These are phyloP conservation scores for Gallinago undulata DNA, from an alignment of 2,113 vertebrate genomes.

Conservation along the genomic window DNA sequence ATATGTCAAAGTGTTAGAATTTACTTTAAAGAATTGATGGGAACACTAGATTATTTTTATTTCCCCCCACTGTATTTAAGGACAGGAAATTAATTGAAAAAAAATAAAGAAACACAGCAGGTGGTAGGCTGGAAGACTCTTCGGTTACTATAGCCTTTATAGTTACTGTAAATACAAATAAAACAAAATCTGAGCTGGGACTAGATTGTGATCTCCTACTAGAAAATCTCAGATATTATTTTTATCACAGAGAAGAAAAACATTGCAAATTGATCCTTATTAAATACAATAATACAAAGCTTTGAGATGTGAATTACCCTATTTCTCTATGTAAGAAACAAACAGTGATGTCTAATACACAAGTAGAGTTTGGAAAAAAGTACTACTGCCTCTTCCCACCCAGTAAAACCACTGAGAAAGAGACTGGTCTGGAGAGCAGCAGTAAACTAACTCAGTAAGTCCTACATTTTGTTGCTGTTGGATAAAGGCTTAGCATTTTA, in stretches of 20 bases:
- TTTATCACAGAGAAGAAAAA: not conserved
- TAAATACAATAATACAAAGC: not conserved
- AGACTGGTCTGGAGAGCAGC: not conserved
- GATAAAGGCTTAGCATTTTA: not conserved
- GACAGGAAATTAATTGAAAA: not conserved
- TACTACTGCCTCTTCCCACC: not conserved
- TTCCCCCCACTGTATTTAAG: not conserved
- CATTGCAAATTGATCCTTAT: not conserved
- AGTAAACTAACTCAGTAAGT: not conserved
- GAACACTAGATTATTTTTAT: not conserved
- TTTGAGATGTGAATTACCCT: not conserved
- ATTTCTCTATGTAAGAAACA: not conserved
- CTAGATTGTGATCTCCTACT: not conserved
- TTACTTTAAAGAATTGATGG: not conserved
- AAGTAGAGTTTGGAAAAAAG: not conserved
- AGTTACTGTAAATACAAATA: not conserved
- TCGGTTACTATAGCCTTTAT: not conserved
- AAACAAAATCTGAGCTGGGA: not conserved
- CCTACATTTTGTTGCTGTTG: not conserved
- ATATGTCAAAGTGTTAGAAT: accelerated
- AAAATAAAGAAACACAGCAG: not conserved
- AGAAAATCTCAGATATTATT: not conserved
- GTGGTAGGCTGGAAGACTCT: not conserved
- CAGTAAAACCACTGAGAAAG: not conserved
- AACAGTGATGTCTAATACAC: not conserved